Percentiles rank a stretch among this genome's conserved stretches.
These are phyloP conservation scores for Lithophane semibrunnea DNA, from an alignment of 2,888 invertebrate species.

Conservation along the genomic window DNA sequence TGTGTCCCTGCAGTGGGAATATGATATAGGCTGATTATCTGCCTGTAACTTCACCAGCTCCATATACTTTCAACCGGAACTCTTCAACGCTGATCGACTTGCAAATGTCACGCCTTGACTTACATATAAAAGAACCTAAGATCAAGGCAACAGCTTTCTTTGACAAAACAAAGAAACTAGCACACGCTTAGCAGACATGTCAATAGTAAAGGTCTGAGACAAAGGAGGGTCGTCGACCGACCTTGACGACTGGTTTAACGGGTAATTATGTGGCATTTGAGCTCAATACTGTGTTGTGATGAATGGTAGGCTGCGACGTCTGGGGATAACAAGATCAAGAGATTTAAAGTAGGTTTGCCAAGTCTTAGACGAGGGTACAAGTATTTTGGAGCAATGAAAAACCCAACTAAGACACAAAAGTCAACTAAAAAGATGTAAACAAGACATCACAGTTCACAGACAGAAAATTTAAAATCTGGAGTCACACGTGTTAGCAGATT, in stretches of 20 bases:
- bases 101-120: background rate
- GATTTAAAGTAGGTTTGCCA: constrained; percentile 7
- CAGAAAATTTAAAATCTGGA: too few species aligned
- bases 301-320: constrained; percentile 20
- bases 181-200: constrained; percentile 38
- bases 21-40: too few species aligned
- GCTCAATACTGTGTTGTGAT: constrained; percentile 37
- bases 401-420: too few species aligned
- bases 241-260: constrained; percentile 55
- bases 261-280: constrained; percentile 49
- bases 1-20: too few species aligned
- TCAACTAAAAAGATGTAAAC: too few species aligned
- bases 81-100: background rate
- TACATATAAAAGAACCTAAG: constrained; percentile 14
- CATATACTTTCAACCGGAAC: background rate
- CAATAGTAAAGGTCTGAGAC: constrained; percentile 51
- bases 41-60: background rate
- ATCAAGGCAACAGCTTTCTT: constrained; percentile 15
- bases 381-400: background rate
- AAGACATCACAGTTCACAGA: too few species aligned
- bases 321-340: constrained; percentile 41
- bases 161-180: constrained; percentile 41
- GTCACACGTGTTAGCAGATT: too few species aligned
- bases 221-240: constrained; percentile 60
- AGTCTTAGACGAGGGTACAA: background rate